A percentile compares a stretch with the other conserved stretches of the same genome.
Evolutionary conservation across 2,888 invertebrate genomes (phyloP).

Genomic region (Emmelina monodactyla): DNA sequence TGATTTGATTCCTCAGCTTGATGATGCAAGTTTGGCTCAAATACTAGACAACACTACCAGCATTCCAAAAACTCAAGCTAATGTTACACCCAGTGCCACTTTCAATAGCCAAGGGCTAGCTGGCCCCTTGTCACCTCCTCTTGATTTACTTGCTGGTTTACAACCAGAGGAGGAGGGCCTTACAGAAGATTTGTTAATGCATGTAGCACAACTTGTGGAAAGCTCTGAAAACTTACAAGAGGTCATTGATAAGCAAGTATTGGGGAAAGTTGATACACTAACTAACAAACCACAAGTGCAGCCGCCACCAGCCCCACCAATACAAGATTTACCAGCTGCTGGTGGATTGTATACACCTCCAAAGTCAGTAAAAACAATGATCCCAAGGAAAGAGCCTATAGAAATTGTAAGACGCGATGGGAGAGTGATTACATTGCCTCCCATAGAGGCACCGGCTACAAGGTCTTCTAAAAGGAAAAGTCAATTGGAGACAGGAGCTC

Average conservation of each 20-base stretch:
- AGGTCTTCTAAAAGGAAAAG: slow-evolving; percentile 74
- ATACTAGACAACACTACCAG: slow-evolving; percentile 44
- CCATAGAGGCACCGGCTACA: slow-evolving; percentile 84
- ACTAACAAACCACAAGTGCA: slow-evolving; percentile 24
- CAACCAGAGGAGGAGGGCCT: slow-evolving; percentile 72
- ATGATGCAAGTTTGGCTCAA: slow-evolving; percentile 57
- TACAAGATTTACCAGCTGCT: slow-evolving; percentile 21
- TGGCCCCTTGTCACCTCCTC: slow-evolving; percentile 66
- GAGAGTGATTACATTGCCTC: slow-evolving; percentile 78
- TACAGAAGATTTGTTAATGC: slow-evolving; percentile 74
- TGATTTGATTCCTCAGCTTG: slow-evolving; percentile 53
- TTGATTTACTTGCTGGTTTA: slow-evolving; percentile 65
- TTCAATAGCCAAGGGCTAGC: slow-evolving; percentile 59
- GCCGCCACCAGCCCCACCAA: slow-evolving; percentile 23
- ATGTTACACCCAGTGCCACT: slow-evolving; percentile 31
- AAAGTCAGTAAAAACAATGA: slow-evolving; percentile 32
- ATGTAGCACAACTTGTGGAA: slow-evolving; percentile 76
- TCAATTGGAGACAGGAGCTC: slow-evolving; percentile 34
- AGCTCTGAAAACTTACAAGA: slow-evolving; percentile 74
- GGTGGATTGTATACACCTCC: slow-evolving; percentile 31
- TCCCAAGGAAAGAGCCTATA: slow-evolving; percentile 65
- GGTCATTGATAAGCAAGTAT: slow-evolving; percentile 73
- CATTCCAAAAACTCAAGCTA: slow-evolving; percentile 32
- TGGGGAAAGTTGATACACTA: slow-evolving; percentile 51
- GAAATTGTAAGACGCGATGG: slow-evolving; percentile 80